Evolutionary conservation across 2,113 vertebrate species (phyloP).

Genomic region (Pan troglodytes): NHGRI_mPanTro3-v2.1_pri NC_072398.2:123182001-123182500

Average conservation of each 20-base stretch:
- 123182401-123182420: neutral
- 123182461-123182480: neutral
- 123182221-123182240: neutral
- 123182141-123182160: neutral
- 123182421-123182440: neutral
- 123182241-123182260: neutral
- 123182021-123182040: neutral
- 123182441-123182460: neutral
- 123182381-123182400: neutral
- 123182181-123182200: neutral
- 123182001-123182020: neutral
- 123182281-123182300: fast-evolving
- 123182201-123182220: neutral
- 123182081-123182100: neutral
- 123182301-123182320: neutral
- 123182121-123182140: neutral
- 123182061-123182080: neutral
- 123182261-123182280: neutral
- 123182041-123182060: neutral
- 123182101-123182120: neutral
- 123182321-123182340: neutral
- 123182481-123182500: conserved; percentile 41
- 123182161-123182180: neutral
- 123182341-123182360: neutral
- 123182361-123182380: neutral